Evolutionary conservation across 2,113 vertebrate genomes (phyloP), one percentile per base, ranked within the genome.

Genomic region (Lichenostomus cassidix): DNA sequence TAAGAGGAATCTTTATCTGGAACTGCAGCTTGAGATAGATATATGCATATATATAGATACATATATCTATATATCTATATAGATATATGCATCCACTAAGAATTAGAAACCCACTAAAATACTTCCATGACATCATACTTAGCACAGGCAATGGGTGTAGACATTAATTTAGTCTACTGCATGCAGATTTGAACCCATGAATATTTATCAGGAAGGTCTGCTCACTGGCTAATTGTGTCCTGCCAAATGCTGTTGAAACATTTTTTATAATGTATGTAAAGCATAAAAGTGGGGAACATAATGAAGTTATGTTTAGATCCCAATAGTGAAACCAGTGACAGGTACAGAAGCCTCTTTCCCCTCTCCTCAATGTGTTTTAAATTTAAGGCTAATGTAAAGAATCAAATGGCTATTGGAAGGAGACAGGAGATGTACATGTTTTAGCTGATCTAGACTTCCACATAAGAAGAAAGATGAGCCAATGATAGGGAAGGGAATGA

Each of bases 401-500:
- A 82, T 62, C 87, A 80, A 56, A 69, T 39, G 33, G 35, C 49
- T 81, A 24, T 81, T 74, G 63, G 39, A 82, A 71, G 74, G 46
- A 75, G 70, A 78, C 68, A 78, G 49, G 79, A 95, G 65, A 90
- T 70, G 71, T 56, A 91, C 28, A 85, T 75, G 87, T 89, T 92
- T 77, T 42, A 35, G 44, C 68, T 70, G 80, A 94, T 94, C 73
- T 64, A 47, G 12, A 5, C 90, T 75, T 35, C 21, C 33, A 96
- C 94, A 60, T 87, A 83, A 87, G 90, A 96, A 80, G 90, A 95
- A 86, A 83, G 87, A 90, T 90, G 77, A 93, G 64, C 83, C 91
- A 91, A 89, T 70, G 60, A 87, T 87, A 95, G 87, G 85, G 31
- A 68, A 96, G 89, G 80, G 76, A 87, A 93, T 95, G 80, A 96